Base-by-base conservation (phyloP, 1,140 invertebrate genomes). In the Drosophila azteca region DNA sequence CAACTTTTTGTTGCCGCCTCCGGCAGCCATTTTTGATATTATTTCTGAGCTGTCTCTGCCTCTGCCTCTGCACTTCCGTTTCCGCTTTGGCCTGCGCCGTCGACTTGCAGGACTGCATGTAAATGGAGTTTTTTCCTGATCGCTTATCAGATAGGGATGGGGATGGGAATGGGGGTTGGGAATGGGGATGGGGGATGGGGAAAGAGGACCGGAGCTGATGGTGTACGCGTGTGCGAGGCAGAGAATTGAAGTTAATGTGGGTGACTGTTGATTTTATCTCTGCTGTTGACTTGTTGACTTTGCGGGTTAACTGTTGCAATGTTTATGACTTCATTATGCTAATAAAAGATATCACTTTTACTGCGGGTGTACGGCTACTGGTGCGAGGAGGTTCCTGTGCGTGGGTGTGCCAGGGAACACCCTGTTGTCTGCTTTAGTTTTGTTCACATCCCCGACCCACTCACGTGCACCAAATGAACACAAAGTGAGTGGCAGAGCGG, bases 11-110 rank as follows among this genome's bases (percentile, higher is more conserved):
- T 76, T 74, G 82, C 75, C 78, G 83, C 82, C 82, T 80, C 74
- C 82, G 82, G 74, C 78, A 85, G 83, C 83, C 83, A 87, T 85
- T 85, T 85, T 85, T 87, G 82, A 87, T 85, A 87, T 85, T 85
- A 88, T 85, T 87, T 85, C 78, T 67, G 83, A 63, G 81, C 72
- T 79, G 71, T 58, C 69, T 77, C 63, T 69, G 83, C 78, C 17
- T 20, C 17, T 20, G 17, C 17, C 69, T 72, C 63, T 69, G 83
- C 78, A 85, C 82, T 82, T 85, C 82, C 82, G 82, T 51, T 85
- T 85, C 82, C 82, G 82, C 53, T 87, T 66, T 52, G 64, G 59
- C 62, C 52, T 57, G 66, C 66, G 64, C 54, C 64, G 31, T 35
- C 65, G 41, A 67, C 50, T 70, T 46, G 70, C 77, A 72, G 77